Conservation (phyloP, 2,888 invertebrate species). For the Aricia artaxerxes region DNA sequence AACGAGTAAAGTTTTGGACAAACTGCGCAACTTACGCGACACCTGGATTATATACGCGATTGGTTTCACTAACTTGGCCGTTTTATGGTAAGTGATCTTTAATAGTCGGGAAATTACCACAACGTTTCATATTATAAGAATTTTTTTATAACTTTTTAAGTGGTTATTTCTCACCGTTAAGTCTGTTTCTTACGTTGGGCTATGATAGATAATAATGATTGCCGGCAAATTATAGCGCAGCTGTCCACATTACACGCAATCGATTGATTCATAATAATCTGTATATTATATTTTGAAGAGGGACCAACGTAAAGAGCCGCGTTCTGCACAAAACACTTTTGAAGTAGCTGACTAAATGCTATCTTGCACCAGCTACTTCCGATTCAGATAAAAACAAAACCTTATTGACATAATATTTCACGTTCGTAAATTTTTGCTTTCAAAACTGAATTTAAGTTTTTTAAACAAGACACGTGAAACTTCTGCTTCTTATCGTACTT, state of each 20-base stretch:
- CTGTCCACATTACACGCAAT: not conserved
- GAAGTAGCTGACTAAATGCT: too few species aligned
- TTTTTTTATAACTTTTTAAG: not conserved
- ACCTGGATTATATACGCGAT: constrained; percentile 33
- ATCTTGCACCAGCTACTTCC: not conserved
- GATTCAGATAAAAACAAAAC: not conserved
- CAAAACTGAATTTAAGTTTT: not conserved
- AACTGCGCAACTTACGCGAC: constrained; percentile 37
- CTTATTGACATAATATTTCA: not conserved
- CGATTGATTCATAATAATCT: not conserved
- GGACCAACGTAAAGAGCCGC: not conserved
- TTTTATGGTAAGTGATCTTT: constrained; percentile 28
- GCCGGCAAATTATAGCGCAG: not conserved
- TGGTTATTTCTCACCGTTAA: not conserved
- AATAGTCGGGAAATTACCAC: constrained; percentile 3
- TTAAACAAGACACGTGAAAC: not conserved
- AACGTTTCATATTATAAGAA: not conserved
- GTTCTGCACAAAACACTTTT: too few species aligned
- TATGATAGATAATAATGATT: not conserved
- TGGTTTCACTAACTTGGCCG: constrained; percentile 26
- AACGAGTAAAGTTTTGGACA: constrained; percentile 39
- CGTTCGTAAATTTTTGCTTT: not conserved
- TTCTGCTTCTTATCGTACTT: not conserved
- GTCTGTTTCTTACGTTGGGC: not conserved
- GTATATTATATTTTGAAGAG: not conserved